A percentile compares a stretch with the other conserved stretches of the same genome.
Conservation (phyloP, 1,140 invertebrate species). For the Bursaphelenchus mucronatus region DNA sequence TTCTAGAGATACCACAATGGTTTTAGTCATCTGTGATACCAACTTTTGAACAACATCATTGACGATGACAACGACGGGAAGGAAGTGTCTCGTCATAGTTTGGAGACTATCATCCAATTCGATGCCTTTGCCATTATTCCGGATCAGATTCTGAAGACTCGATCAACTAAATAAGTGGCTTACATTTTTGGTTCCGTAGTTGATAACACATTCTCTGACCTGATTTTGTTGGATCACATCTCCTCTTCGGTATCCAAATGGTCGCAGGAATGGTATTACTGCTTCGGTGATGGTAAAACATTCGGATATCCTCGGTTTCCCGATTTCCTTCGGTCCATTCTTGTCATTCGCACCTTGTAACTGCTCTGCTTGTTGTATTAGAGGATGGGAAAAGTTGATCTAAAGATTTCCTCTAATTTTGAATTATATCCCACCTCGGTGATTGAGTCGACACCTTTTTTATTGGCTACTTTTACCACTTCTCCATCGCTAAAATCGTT, state of each 20-base stretch:
- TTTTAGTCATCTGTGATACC: constrained; percentile 28
- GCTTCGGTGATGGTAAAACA: constrained; percentile 43
- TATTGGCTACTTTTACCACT: constrained; percentile 34
- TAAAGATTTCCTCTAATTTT: constrained; percentile 16
- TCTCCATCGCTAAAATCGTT: constrained; percentile 18
- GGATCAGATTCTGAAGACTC: constrained; percentile 1
- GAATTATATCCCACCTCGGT: constrained; percentile 26
- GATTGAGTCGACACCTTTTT: constrained; percentile 45
- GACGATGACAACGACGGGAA: constrained; percentile 21
- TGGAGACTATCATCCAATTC: constrained; percentile 34
- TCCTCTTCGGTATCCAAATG: constrained; percentile 20
- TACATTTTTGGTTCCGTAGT: constrained; percentile 25
- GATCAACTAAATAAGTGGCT: neutral
- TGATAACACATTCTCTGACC: constrained; percentile 24
- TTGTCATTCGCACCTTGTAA: constrained; percentile 15
- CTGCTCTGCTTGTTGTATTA: constrained; percentile 25
- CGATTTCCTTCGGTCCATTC: neutral
- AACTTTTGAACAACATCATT: constrained; percentile 39
- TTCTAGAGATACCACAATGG: constrained; percentile 23
- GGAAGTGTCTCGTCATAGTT: constrained; percentile 30
- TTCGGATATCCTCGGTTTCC: constrained; percentile 23
- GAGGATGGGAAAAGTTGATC: constrained; percentile 37
- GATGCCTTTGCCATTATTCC: constrained; percentile 10
- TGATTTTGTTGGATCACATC: constrained; percentile 33
- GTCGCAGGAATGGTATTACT: constrained; percentile 21